Base-by-base conservation (phyloP, 30 jellyfish, hydroid and myxozoan species). In the Calvadosia cruxmelitensis region DNA sequence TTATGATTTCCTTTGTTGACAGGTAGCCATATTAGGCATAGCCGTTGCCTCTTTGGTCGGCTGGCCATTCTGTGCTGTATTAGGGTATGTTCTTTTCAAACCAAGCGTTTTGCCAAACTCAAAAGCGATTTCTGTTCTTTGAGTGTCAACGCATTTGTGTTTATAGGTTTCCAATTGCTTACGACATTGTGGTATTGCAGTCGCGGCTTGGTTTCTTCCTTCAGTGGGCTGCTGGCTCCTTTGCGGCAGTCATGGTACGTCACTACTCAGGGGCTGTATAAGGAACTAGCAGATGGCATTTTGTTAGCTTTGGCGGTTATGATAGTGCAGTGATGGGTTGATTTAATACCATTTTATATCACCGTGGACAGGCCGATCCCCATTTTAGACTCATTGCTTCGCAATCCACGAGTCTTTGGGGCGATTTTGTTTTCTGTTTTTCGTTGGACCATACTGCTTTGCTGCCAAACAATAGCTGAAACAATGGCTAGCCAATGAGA, bases 21-120 rank as follows among this genome's bases (percentile, higher is more conserved):
- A 42, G 57, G 2, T 64, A n/a, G n/a, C 2, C 29, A 82, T 89
- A 7, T 89, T 89, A 75, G 98, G 98, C 16, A 75, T 89, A 31
- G 98, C 95, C 29, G 74, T 89, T 25, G 98, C 94, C 3, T 61
- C 95, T 0, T 69, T 89, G 71, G 85, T 89, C 64, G 98, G 98
- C 16, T 89, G 98, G 98, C 98, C 98, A 27, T 89, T 89, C 72
- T 82, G 89, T 66, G 98, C 85, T 27, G 78, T 66, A 13, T 64
- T 89, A 66, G 98, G 98, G 98, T 89, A 76, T 29, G 82, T 25
- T 3, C 28, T 12, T n/a, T 3, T 26, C 49, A 29, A 1, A 28
- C 33, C 3, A 33, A 68, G 7, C 26, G 0, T 3, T 49, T 49
- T 49, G 23, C 13, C n/a, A 10, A 49, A 10, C 61, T 49, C n/a